phyloP scores from a whole-genome alignment of 2,113 vertebrate genomes.

The Pardalotus punctatus region DNA sequence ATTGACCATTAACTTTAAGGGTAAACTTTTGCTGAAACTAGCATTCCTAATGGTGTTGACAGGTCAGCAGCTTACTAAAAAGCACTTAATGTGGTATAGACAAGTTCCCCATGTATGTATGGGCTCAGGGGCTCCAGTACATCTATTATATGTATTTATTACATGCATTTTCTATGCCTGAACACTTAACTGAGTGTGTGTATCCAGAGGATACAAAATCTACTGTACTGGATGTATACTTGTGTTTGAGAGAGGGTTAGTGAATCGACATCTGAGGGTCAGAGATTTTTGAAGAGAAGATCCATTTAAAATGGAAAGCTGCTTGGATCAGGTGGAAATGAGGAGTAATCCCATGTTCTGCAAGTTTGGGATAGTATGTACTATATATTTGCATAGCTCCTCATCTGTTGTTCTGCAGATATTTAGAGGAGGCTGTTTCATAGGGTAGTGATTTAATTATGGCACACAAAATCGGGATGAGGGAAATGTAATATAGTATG shows the following conservation, averaged over 20 bases:
- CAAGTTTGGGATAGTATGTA: neutral
- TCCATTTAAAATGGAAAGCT: neutral
- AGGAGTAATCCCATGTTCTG: neutral
- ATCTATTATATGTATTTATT: neutral
- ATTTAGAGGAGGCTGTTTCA: neutral
- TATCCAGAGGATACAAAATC: neutral
- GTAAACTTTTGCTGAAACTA: neutral
- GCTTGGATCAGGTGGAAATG: neutral
- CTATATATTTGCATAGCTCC: neutral
- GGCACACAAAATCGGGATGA: neutral
- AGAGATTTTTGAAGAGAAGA: neutral
- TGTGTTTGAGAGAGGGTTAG: neutral
- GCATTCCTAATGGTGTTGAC: neutral
- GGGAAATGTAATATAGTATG: neutral
- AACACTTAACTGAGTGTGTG: neutral
- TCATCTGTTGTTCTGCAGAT: neutral
- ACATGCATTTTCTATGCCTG: rapidly evolving
- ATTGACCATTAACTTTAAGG: neutral
- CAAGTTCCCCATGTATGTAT: neutral
- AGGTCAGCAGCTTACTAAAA: neutral
- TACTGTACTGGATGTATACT: neutral
- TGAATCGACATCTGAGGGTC: neutral
- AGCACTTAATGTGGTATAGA: neutral
- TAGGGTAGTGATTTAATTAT: neutral
- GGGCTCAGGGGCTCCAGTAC: neutral